Evolutionary conservation across 2,888 invertebrate genomes (phyloP), one percentile per base, ranked within the genome.

Genomic region (Dilophus febrilis): DNA sequence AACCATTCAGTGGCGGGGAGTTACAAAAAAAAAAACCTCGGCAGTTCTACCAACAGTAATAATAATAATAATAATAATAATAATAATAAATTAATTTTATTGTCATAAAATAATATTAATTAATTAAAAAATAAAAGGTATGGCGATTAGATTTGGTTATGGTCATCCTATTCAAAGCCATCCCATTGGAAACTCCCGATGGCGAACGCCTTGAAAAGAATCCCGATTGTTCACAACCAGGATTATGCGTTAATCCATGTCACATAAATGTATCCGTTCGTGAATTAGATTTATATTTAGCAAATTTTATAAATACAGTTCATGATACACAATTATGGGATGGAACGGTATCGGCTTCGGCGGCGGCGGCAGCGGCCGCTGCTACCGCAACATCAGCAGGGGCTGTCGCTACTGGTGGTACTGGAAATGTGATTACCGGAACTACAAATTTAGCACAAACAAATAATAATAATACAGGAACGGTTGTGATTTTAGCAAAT

Each of bases 211-310:
- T 98, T 51, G 97, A 97, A 68, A 98, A 98, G 67, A 90, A 92
- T 58, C 86, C 88, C 7, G 94, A 95, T 57, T 98, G 98, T 65
- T 78, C 88, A 49, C 90, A 94, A 65, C 94, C 95, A 6, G 85
- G 86, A 45, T 77, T 98, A 51, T 98, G 98, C 68, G 97, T 98
- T 52, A 98, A 99, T 71, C 98, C 98, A 43, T 97, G 97, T 74
- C 98, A 98, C 77, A 97, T 98, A 68, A 95, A 97, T 67, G 97
- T 98, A 50, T 94, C 95, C 51, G 97, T 98, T 55, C 76, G 98
- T 50, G 98, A 99, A 67, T 72, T 98, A 63, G 98, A 98, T 71
- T 77, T 98, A 55, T 98, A 97, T 70, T 75, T 98, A 65, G 95
- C 98, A 52, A 98, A 98, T 72, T 98, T 94, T 76, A 97, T 99